These are phyloP conservation scores for Phymatocera aterrima DNA, from an alignment of 2,888 invertebrate genomes.

Conservation along the genomic window DNA sequence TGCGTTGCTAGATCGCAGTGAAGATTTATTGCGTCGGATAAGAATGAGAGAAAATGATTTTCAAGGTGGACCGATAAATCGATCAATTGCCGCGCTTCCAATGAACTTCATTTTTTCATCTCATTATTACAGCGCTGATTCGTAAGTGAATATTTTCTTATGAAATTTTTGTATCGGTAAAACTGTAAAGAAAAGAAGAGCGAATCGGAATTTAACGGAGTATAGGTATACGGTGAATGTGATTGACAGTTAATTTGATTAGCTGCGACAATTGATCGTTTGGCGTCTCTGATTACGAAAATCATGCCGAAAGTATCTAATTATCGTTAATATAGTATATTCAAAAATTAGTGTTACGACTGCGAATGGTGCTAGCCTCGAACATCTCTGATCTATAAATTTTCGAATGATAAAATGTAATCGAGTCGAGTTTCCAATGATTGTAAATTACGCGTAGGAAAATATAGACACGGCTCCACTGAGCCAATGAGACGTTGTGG, in stretches of 20 bases:
- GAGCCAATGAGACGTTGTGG: neutral
- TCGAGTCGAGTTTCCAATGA: neutral
- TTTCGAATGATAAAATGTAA: neutral
- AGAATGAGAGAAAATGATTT: neutral
- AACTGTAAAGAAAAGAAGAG: neutral
- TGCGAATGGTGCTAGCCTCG: slow-evolving; percentile 39
- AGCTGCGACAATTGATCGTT: neutral
- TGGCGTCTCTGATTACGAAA: neutral
- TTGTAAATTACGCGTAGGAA: neutral
- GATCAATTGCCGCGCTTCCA: neutral
- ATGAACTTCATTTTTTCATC: neutral
- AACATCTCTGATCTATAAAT: slow-evolving; percentile 20
- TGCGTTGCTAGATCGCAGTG: neutral
- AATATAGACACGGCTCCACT: neutral
- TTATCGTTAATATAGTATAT: neutral
- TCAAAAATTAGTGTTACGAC: slow-evolving; percentile 17
- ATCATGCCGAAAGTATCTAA: neutral
- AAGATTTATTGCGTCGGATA: neutral
- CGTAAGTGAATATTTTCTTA: slow-evolving; percentile 28
- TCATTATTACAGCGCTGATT: neutral
- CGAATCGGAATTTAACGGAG: neutral
- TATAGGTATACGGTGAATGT: neutral
- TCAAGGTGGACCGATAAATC: neutral
- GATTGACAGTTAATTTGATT: neutral
- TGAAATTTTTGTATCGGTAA: slow-evolving; percentile 22